Conservation (phyloP, 2,797 vertebrate species). For the Sebastes hubbsi region DNA sequence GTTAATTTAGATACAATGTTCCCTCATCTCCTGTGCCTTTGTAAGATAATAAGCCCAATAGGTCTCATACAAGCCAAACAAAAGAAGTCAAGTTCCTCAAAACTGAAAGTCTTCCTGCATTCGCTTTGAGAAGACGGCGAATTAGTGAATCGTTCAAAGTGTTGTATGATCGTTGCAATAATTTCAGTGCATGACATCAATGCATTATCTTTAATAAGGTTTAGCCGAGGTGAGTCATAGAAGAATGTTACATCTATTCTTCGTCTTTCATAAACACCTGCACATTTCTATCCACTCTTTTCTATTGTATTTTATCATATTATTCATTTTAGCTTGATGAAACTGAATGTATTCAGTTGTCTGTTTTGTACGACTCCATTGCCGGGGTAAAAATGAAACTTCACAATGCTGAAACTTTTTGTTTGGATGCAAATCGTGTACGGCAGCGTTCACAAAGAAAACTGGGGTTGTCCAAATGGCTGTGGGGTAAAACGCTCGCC, state of each 20-base stretch:
- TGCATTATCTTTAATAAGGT: neutral
- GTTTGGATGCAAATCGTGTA: slow-evolving; percentile 74
- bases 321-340: neutral
- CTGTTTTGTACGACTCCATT: neutral
- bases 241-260: neutral
- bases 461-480: slow-evolving; percentile 79
- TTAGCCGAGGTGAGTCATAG: neutral
- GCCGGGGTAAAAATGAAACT: slow-evolving; percentile 49
- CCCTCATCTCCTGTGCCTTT: slow-evolving; percentile 90
- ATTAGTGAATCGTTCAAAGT: slow-evolving; percentile 84
- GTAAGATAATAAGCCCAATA: slow-evolving; percentile 97
- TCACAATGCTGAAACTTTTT: slow-evolving; percentile 70
- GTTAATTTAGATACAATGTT: slow-evolving; percentile 99
- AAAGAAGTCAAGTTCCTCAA: slow-evolving; percentile 98
- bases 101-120: slow-evolving; percentile 86
- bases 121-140: slow-evolving; percentile 85
- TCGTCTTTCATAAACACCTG: neutral
- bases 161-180: slow-evolving; percentile 27
- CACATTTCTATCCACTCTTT: neutral
- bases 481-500: slow-evolving; percentile 79
- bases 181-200: slow-evolving; percentile 25
- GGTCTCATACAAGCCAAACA: slow-evolving; percentile 95
- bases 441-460: slow-evolving; percentile 73
- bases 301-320: neutral
- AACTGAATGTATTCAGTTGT: neutral